Conservation (phyloP, 2,888 invertebrate genomes). For the Agriotes lineatus region DNA sequence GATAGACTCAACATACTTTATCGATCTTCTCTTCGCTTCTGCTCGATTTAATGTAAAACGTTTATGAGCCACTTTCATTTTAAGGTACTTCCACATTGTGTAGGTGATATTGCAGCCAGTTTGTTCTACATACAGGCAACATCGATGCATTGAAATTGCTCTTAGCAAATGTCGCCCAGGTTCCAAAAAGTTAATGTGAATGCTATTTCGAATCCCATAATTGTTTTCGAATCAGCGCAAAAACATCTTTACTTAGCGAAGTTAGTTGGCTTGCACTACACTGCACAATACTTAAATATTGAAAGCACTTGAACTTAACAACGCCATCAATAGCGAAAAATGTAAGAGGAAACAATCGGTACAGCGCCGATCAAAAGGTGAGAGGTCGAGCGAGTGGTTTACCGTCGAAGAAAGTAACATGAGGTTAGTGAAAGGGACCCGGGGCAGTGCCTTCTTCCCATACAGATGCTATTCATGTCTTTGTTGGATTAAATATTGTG, state of each 20-base stretch:
- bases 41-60: no score
- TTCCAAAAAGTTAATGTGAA: no score
- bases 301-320: neutral
- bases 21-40: no score
- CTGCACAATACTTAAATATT: neutral
- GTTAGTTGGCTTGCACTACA: neutral
- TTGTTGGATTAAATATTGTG: conserved; percentile 6
- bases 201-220: no score
- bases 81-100: no score
- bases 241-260: neutral
- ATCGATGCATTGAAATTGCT: no score
- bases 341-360: conserved; percentile 18
- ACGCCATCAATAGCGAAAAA: neutral
- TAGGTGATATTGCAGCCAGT: no score
- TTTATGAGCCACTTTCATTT: no score
- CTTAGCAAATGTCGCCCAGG: no score
- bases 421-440: conserved; percentile 42
- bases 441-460: conserved; percentile 34
- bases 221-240: no score
- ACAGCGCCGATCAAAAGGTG: conserved; percentile 34
- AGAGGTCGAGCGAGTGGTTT: conserved; percentile 46
- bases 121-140: no score
- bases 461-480: conserved; percentile 17
- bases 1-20: no score
- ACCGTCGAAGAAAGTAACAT: conserved; percentile 46